Evolutionary conservation across 2,113 vertebrate genomes (phyloP).

Genomic region (Pygoscelis antarcticus): DNA sequence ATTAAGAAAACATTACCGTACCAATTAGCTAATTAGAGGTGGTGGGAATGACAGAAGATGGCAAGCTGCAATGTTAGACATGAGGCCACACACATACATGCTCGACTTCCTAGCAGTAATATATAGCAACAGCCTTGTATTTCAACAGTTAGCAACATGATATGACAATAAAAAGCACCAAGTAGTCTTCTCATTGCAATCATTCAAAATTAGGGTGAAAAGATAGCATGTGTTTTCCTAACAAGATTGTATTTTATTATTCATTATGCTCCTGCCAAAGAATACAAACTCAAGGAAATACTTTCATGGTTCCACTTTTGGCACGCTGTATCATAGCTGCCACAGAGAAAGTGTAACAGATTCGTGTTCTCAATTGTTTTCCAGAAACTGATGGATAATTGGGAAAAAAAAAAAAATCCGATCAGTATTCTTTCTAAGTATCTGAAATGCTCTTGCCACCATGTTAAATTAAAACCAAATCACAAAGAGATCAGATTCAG

Average conservation of each 20-base stretch:
- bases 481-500: neutral
- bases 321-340: neutral
- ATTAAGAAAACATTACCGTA: neutral
- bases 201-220: neutral
- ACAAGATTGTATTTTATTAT: constrained; percentile 16
- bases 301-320: neutral
- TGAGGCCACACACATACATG: neutral
- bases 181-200: constrained; percentile 16
- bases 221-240: constrained; percentile 26
- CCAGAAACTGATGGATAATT: neutral
- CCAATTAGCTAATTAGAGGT: neutral
- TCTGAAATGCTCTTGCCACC: neutral
- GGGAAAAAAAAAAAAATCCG: neutral
- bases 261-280: constrained; percentile 42
- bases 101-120: neutral
- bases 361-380: neutral
- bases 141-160: constrained; percentile 2
- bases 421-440: neutral
- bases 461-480: neutral
- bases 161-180: constrained; percentile 4
- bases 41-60: neutral
- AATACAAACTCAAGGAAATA: constrained; percentile 48
- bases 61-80: neutral
- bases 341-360: neutral
- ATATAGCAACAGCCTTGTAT: neutral